Evolutionary conservation across 1,140 invertebrate genomes (phyloP), one percentile per base, ranked within the genome.

Genomic region (Conopomorpha cramerella): DNA sequence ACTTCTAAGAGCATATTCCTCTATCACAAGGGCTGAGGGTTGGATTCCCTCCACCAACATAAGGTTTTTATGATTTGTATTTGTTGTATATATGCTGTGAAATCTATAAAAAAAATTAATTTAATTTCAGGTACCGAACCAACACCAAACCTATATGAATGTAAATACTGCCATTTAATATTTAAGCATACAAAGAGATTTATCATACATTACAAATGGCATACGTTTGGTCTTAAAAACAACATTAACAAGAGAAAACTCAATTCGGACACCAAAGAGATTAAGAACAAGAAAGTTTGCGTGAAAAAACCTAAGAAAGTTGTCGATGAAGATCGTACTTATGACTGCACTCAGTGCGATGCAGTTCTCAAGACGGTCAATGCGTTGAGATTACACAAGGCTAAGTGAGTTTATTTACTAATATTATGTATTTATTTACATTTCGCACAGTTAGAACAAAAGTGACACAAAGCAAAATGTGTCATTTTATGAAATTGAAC

Each of bases 121-220:
- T 6, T 23, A 23, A 23, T 23, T 23, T 23, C 19, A 6, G 19
- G 10, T 23, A 6, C 10, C 19, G 19, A 47, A 29, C 12, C 32
- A 29, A 23, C 19, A 38, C 30, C 38, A 4, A 43, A 49, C 1
- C 42, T 49, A 19, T 66, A 54, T 7, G 61, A 72, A 45, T 77
- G 73, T 7, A 46, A 54, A 8, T 47, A 63, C 26, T 78, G 73
- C 23, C 40, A 37, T 19, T 38, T 77, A 0, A 41, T 63, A 10
- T 64, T 77, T 8, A 49, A 46, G 0, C 49, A 74, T 38, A 65
- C 67, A 7, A 77, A 77, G 25, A 43, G 68, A 11, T 74, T 70
- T 30, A 44, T 77, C 0, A 56, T 74, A 0, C 73, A 77, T 23
- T 39, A 45, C 11, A 76, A 76, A 30, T 77, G 73, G 73, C 73